Base-by-base conservation (phyloP, 2,888 invertebrate genomes). In the Caenorhabditis imperialis region DNA sequence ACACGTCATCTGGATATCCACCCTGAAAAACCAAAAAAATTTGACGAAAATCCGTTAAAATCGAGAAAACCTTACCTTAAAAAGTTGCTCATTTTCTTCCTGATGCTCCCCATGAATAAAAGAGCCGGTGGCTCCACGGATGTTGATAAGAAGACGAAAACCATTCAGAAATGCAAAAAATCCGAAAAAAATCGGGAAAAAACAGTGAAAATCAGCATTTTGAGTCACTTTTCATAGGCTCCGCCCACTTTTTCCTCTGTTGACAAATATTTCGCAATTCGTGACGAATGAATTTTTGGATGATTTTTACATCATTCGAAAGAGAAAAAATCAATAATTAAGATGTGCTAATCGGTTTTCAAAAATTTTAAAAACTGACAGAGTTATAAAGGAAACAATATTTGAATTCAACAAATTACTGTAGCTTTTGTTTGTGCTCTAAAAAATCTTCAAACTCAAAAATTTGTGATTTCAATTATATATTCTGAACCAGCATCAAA, bases 1-100 rank as follows among this genome's bases (percentile, higher is more conserved):
- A 99, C 2, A 99, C 96, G 91, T 99, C 98, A 90, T 98, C 98
- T 4, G 96, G 96, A 95, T 96, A 98, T 37, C 97, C 97, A 7
- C 18, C 16, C 58, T 58, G 30, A 42, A 51, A 51, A 33, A 27
- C 20, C 25, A 23, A 27, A 37, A 33, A 16, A 22, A 53, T 7
- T 3, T 7, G 10, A n/a, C 20, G 4, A 23, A 45, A 35, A 35
- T 50, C 20, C 20, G 7, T 33, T 5, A 37, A 10, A 47, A 12
- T 16, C 20, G 12, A 37, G 18, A 22, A 51, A 25, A 16, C 1
- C 35, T 57, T 47, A 51, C 84, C 81, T 93, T 94, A 58, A 99
- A 96, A 51, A 99, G 90, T 85, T 96, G 94, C 91, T 99, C 98
- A 91, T 99, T 98, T 92, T 98, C 98, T 90, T 94, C 92, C 91